These are phyloP conservation scores for Trypoxylon attenuatum DNA, from an alignment of 2,888 invertebrate genomes.

Conservation along the genomic window DNA sequence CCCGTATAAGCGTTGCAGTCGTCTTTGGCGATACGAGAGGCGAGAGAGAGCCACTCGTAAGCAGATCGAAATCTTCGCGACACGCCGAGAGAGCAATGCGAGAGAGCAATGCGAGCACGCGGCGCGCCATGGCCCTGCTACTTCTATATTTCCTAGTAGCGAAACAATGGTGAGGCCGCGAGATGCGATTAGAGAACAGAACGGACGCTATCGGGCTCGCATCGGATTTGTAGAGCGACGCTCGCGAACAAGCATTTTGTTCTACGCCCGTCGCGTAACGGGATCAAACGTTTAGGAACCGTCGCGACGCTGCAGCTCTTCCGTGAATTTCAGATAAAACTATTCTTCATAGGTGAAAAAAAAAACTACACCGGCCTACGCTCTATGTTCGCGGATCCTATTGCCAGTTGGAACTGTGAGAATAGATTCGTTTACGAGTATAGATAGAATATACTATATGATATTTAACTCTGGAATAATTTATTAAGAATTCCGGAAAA, in stretches of 20 bases:
- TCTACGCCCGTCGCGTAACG: neutral
- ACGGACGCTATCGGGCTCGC: constrained; percentile 17
- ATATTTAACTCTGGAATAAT: no score
- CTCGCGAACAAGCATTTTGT: neutral
- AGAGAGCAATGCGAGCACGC: no score
- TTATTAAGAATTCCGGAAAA: no score
- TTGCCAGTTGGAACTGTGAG: no score
- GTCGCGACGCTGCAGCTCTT: no score
- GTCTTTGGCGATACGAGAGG: neutral
- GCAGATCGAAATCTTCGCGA: constrained; percentile 29
- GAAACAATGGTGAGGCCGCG: constrained; percentile 54
- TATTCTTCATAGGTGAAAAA: no score
- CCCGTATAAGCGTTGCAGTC: constrained; percentile 20
- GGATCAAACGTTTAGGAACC: neutral
- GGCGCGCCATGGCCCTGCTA: constrained; percentile 10
- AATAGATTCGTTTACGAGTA: no score
- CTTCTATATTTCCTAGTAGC: constrained; percentile 49
- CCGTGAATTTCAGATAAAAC: no score
- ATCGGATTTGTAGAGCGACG: constrained; percentile 10
- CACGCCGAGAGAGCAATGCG: no score
- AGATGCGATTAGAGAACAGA: constrained; percentile 53
- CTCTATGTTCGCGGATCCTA: no score
- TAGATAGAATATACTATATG: no score
- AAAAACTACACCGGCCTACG: no score
- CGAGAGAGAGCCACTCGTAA: constrained; percentile 8